phyloP scores from a whole-genome alignment of 1,140 invertebrate species.

The Rhizoglyphus robini region DNA sequence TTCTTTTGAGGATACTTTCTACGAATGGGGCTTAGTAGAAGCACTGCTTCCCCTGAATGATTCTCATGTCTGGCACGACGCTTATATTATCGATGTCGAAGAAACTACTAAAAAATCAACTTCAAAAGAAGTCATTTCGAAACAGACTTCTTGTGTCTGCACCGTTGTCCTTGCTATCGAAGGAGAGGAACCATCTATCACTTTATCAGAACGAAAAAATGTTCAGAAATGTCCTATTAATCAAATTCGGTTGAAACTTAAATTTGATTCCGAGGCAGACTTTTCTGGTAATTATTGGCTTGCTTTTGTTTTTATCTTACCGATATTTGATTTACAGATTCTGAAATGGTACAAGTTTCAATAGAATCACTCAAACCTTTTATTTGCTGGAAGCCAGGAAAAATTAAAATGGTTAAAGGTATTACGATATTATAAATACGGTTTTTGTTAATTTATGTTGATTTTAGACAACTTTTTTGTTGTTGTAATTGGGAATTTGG shows the following conservation, averaged over 20 bases:
- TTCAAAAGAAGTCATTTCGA: neutral
- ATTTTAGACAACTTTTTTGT: neutral
- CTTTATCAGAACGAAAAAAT: neutral
- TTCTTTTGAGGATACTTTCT: neutral
- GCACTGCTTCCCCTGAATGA: neutral
- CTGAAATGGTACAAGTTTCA: neutral
- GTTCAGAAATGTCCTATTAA: neutral
- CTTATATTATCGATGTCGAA: neutral
- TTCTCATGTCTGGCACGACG: constrained; percentile 3
- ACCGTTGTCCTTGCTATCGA: neutral
- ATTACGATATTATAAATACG: neutral
- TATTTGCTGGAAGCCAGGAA: neutral
- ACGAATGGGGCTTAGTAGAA: neutral
- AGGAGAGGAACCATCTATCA: neutral
- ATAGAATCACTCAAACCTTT: neutral
- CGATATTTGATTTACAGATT: neutral
- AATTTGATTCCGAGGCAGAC: neutral
- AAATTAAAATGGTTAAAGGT: constrained; percentile 1
- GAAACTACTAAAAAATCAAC: neutral
- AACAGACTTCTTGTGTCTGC: neutral
- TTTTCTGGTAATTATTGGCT: neutral
- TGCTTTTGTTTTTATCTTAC: neutral
- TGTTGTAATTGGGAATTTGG: neutral
- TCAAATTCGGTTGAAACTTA: constrained; percentile 7
- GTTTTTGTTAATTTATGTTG: neutral